A percentile compares a stretch with the other conserved stretches of the same genome.
These are phyloP conservation scores for Meganola albula DNA, from an alignment of 2,888 invertebrate species.

Conservation along the genomic window DNA sequence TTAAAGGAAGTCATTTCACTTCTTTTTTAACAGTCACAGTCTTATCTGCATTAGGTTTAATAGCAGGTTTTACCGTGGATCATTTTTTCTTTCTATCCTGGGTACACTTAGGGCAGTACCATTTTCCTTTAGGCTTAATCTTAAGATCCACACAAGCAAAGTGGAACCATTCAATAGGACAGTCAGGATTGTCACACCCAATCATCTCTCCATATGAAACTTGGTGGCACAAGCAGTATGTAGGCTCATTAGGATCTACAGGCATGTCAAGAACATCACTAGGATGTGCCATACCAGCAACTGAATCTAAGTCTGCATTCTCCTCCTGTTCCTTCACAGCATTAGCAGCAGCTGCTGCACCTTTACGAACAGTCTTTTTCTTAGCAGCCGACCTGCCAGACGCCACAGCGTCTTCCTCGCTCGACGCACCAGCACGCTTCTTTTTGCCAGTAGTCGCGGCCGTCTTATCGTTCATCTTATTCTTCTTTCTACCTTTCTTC, in stretches of 20 bases:
- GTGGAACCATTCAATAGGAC: slow-evolving; percentile 97
- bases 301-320: slow-evolving; percentile 70
- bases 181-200: slow-evolving; percentile 94
- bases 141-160: slow-evolving; percentile 95
- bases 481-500: slow-evolving; percentile 71
- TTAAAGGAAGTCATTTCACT: slow-evolving; percentile 40
- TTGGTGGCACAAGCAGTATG: slow-evolving; percentile 98
- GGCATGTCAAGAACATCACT: slow-evolving; percentile 95
- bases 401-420: slow-evolving; percentile 64
- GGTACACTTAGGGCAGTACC: slow-evolving; percentile 96
- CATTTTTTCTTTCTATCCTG: slow-evolving; percentile 89
- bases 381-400: slow-evolving; percentile 61
- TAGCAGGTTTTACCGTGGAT: slow-evolving; percentile 54
- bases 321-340: slow-evolving; percentile 64
- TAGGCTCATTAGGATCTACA: slow-evolving; percentile 98
- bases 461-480: slow-evolving; percentile 60
- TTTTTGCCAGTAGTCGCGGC: slow-evolving; percentile 65
- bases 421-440: slow-evolving; percentile 74
- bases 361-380: slow-evolving; percentile 63
- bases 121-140: slow-evolving; percentile 95
- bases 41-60: slow-evolving; percentile 58
- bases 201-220: slow-evolving; percentile 98
- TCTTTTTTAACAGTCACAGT: slow-evolving; percentile 61
- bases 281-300: slow-evolving; percentile 83
- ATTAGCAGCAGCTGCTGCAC: slow-evolving; percentile 51